Base-by-base conservation (phyloP, 2,888 invertebrate genomes). In the Perdita meconis region DNA sequence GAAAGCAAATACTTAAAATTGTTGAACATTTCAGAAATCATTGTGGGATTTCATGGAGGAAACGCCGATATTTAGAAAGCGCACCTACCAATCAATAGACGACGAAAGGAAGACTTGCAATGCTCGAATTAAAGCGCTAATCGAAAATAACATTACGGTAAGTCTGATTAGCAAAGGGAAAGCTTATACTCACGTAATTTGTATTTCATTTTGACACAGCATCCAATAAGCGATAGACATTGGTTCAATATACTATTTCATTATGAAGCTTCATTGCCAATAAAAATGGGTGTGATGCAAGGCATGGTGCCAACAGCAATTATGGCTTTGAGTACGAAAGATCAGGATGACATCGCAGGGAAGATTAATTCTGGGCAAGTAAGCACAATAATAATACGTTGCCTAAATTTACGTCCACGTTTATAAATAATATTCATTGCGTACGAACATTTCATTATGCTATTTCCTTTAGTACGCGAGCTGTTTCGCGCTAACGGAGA, bases 401-500 rank as follows among this genome's bases (percentile, higher is more conserved):
- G 10, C 10, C 50, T 24, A 1, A 16, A 24, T 44, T 34, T 34
- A 1, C 12, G 13, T 12, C 16, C 6, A 40, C 5, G 26, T 1
- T 61, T n/a, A 5, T 10, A 34, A 19, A 44, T 44, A 19, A 16
- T 19, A 19, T 16, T 2, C 19, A 19, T 44, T 44, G 10, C 10
- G n/a, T 30, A 40, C 16, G 34, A 30, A 22, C 22, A 44, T 47
- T 57, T 0, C 16, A 38, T 38, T 36, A 64, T 59, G 19, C 24
- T 51, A 26, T 55, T 47, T 36, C 44, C 19, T 44, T 38, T 88
- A 95, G 95, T 94, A 96, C 66, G 93, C 96, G 78, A 96, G 97
- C 2, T 97, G 97, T 88, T 95, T 98, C 92, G 97, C 97, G 0
- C 93, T 99, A 79, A 99, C 99, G 0, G 99, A 99, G 94, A 94